These are phyloP conservation scores for Cheilosia scutellata DNA, from an alignment of 2,888 invertebrate species.

Conservation along the genomic window DNA sequence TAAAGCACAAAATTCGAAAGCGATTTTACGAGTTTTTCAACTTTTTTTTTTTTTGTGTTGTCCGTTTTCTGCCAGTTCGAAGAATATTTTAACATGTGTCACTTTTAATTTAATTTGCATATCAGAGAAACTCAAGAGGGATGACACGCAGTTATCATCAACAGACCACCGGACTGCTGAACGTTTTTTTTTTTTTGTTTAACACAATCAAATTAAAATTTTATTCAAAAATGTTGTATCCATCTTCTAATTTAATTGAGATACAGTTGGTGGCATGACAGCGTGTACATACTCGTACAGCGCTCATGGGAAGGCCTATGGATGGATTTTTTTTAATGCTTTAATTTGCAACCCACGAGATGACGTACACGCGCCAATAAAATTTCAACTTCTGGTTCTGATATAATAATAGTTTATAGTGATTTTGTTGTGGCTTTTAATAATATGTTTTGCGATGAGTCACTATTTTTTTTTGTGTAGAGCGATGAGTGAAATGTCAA, in stretches of 20 bases:
- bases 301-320: not conserved
- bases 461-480: constrained; percentile 1
- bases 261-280: not conserved
- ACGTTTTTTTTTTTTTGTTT: not conserved
- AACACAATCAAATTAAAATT: constrained; percentile 36
- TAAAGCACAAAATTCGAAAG: constrained; percentile 58
- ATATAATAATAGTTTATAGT: constrained; percentile 22
- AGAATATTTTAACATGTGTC: constrained; percentile 53
- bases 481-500: constrained; percentile 37
- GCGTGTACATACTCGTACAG: not conserved
- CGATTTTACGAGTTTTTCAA: constrained; percentile 65
- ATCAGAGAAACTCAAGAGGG: constrained; percentile 34
- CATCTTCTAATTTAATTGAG: constrained; percentile 56
- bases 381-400: constrained; percentile 43
- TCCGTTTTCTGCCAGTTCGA: constrained; percentile 1
- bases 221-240: constrained; percentile 14
- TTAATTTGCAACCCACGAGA: constrained; percentile 47
- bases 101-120: constrained; percentile 66
- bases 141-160: constrained; percentile 14
- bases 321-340: constrained; percentile 35
- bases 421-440: constrained; percentile 6
- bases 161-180: not conserved
- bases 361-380: constrained; percentile 48
- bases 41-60: constrained; percentile 21
- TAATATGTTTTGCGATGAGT: constrained; percentile 38